phyloP scores from a whole-genome alignment of 23 tunicate genomes.

The Styela clava region DNA sequence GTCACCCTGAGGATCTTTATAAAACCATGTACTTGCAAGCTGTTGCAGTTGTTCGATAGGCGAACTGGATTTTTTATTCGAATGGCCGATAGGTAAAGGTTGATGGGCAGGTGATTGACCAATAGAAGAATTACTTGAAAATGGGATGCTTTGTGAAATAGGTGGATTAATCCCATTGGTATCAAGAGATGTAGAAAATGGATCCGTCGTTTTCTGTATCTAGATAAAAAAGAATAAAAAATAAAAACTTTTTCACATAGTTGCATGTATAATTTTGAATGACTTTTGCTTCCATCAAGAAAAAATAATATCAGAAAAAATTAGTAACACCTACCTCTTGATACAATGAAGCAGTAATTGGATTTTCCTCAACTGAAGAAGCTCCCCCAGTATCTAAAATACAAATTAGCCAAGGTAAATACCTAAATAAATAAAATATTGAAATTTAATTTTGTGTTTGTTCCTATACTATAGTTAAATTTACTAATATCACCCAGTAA shows the following conservation, averaged over 20 bases:
- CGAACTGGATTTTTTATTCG: conserved; percentile 28
- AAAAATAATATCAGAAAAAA: too few species aligned
- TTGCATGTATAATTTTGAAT: too few species aligned
- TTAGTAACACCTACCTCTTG: neutral
- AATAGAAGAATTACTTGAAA: neutral
- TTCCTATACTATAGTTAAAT: too few species aligned
- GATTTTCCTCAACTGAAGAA: neutral
- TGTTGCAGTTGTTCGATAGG: conserved; percentile 33
- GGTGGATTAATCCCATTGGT: neutral
- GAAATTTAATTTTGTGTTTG: too few species aligned
- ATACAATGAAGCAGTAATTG: neutral
- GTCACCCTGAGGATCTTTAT: conserved; percentile 98
- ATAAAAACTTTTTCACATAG: too few species aligned
- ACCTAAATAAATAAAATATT: too few species aligned
- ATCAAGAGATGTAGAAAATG: neutral
- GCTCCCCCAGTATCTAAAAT: neutral
- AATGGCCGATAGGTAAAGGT: neutral
- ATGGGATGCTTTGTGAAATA: neutral
- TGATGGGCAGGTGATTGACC: conserved; percentile 21
- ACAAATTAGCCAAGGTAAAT: too few species aligned
- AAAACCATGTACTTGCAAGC: conserved; percentile 80
- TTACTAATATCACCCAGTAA: too few species aligned
- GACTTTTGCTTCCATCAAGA: too few species aligned
- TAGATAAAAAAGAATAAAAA: neutral
- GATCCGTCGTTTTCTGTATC: neutral